phyloP scores from a whole-genome alignment of 2,888 invertebrate genomes.

The Pseudococcus longispinus region DNA sequence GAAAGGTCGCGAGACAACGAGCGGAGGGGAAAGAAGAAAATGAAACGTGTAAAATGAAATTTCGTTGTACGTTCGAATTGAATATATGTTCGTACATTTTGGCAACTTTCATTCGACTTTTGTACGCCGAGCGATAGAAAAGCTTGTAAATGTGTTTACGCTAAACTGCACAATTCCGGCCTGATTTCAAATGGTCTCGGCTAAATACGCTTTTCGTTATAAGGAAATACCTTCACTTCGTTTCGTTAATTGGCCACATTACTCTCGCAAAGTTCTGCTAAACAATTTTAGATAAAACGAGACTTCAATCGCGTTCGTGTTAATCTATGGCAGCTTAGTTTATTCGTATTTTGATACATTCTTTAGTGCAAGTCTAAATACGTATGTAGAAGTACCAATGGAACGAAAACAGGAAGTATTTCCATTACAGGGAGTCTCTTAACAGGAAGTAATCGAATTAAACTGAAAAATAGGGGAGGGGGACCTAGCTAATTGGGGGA shows the following conservation, averaged over 20 bases:
- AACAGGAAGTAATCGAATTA: too few species aligned
- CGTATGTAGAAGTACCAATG: too few species aligned
- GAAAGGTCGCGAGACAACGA: background rate
- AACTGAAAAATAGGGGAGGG: too few species aligned
- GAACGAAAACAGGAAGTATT: too few species aligned
- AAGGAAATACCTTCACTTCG: background rate
- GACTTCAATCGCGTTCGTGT: background rate
- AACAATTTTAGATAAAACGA: background rate
- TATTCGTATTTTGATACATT: background rate
- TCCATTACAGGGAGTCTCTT: too few species aligned
- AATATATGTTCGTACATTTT: background rate
- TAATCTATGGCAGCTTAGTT: background rate
- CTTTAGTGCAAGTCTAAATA: background rate
- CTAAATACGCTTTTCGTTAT: background rate
- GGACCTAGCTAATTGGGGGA: too few species aligned
- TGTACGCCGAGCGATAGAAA: background rate
- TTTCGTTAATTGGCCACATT: conserved; percentile 3
- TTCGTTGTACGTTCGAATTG: background rate
- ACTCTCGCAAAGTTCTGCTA: background rate
- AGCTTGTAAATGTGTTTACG: background rate
- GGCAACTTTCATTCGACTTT: background rate
- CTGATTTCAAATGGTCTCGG: background rate
- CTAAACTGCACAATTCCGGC: background rate
- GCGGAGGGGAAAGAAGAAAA: background rate
- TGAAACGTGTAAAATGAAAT: background rate